Evolutionary conservation across 1,140 invertebrate species (phyloP).

Genomic region (Cylas formicarius): DNA sequence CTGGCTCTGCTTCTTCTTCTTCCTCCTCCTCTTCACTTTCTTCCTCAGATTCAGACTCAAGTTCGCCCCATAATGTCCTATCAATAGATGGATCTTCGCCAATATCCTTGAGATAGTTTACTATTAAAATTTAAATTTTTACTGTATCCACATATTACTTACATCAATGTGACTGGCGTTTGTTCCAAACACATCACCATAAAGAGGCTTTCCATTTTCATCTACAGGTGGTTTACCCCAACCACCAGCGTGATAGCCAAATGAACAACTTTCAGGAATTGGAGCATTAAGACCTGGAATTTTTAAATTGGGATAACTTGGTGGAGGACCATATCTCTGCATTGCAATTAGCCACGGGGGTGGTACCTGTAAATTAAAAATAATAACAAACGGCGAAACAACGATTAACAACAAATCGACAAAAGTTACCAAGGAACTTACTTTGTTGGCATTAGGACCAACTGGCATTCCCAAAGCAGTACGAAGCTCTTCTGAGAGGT

Average conservation of each 20-base stretch:
- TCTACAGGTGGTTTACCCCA: conserved; percentile 99
- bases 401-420: not conserved
- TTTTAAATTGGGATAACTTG: conserved; percentile 97
- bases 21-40: conserved; percentile 83
- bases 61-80: conserved; percentile 90
- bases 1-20: conserved; percentile 62
- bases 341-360: conserved; percentile 99
- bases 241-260: conserved; percentile 97
- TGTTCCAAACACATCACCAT: conserved; percentile 97
- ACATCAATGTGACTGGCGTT: conserved; percentile 55
- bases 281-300: conserved; percentile 91
- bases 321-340: conserved; percentile 98
- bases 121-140: not conserved
- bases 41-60: conserved; percentile 92
- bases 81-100: conserved; percentile 87
- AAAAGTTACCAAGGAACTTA: conserved; percentile 3
- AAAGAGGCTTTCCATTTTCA: conserved; percentile 93
- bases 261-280: conserved; percentile 93
- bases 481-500: conserved; percentile 90
- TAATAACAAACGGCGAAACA: conserved; percentile 21
- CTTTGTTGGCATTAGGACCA: conserved; percentile 78
- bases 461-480: conserved; percentile 98
- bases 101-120: conserved; percentile 46
- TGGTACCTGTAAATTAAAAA: conserved; percentile 51
- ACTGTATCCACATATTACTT: conserved; percentile 39